A percentile compares a stretch with the other conserved stretches of the same genome.
phyloP scores from a whole-genome alignment of 2,797 vertebrate species.

The Taeniopygia guttata region DNA sequence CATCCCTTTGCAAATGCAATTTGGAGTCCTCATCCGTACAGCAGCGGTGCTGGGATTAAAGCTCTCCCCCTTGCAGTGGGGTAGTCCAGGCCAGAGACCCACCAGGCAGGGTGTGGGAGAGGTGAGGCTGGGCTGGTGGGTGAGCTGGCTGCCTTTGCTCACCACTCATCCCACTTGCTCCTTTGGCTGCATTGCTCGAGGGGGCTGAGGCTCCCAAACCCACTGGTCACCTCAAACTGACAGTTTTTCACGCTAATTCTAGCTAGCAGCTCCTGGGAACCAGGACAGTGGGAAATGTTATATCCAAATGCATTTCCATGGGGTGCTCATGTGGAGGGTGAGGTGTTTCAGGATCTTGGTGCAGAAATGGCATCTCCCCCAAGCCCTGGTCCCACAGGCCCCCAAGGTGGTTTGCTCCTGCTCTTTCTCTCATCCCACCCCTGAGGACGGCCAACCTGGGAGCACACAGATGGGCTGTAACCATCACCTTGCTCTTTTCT shows the following conservation, averaged over 20 bases:
- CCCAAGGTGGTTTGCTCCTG: background rate
- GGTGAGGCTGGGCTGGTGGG: background rate
- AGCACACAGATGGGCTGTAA: rapidly evolving
- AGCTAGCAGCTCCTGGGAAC: background rate
- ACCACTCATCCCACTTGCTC: background rate
- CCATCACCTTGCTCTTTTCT: background rate
- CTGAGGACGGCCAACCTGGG: background rate
- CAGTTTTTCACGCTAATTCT: background rate
- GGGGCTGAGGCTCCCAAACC: background rate
- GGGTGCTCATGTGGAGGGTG: rapidly evolving
- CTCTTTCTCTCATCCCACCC: background rate
- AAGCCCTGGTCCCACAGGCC: background rate
- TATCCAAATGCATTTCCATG: background rate
- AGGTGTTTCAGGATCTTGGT: background rate
- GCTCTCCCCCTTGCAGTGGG: no score
- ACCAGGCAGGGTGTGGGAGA: background rate
- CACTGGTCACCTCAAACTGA: background rate
- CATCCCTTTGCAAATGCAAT: background rate
- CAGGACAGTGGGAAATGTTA: background rate
- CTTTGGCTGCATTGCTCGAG: background rate
- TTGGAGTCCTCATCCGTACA: background rate
- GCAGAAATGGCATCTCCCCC: background rate
- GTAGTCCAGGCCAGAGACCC: rapidly evolving
- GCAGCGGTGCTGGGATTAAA: background rate
- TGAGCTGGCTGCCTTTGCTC: background rate